Evolutionary conservation across 2,113 vertebrate genomes (phyloP), one percentile per base, ranked within the genome.

Genomic region (Otolemur garnettii): DNA sequence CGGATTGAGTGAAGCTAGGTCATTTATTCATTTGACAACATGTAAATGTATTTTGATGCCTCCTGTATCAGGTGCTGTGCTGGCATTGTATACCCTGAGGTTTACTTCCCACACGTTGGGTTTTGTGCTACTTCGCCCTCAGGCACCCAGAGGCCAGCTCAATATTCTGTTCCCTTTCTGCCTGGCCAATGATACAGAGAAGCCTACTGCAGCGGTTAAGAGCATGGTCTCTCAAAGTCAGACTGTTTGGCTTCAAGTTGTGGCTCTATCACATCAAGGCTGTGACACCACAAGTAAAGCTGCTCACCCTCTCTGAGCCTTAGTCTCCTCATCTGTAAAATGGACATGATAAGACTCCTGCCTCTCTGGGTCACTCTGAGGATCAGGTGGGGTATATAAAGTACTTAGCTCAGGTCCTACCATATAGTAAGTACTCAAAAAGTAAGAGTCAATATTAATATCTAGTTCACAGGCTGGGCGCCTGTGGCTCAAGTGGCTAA

Each of bases 11-110:
- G 26, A 78, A 88, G 60, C 21, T 3, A 9, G 57, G 80, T 42
- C 4, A 0, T 66, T 84, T 66, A 17, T 59, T 91, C 79, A 74
- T 33, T 86, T 75, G 62, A 33, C 59, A 79, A 87, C n/a, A 59
- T 0, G 1, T 2, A 35, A 3, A 28, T 9, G 30, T 24, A 0
- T 21, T 57, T 30, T 2, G 35, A 87, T 6, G 12, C 13, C 0
- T 28, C 22, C 15, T 17, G 22, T 3, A 4, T 57, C 33, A 12
- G 50, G 74, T 15, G 15, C 75, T 26, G 1, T 28, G 71, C 66
- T 26, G 19, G 38, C 42, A 10, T 0, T 7, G 24, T 26, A 21
- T 8, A 77, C 64, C 60, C 74, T 30, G 45, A 57, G 87, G 18
- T 8, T 69, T 50, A 84, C 35, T 60, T n/a, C 87, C 87, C 38